These are phyloP conservation scores for Rhysida immarginata DNA, from an alignment of 1,140 invertebrate genomes.

Conservation along the genomic window DNA sequence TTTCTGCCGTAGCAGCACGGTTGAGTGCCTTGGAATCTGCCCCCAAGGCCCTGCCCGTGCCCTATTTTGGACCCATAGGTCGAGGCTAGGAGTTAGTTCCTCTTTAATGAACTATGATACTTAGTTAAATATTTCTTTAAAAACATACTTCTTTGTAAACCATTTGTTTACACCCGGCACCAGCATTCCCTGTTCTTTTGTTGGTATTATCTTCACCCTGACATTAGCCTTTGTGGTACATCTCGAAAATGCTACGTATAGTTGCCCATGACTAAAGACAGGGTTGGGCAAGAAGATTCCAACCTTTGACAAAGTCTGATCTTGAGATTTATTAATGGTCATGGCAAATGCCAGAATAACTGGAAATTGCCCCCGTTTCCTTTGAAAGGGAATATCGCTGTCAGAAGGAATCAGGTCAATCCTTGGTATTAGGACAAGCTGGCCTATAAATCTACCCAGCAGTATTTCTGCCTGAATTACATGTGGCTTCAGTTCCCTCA, in stretches of 20 bases:
- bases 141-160: no score
- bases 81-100: no score
- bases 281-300: conserved; percentile 12
- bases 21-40: no score
- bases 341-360: conserved; percentile 15
- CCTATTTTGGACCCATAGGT: no score
- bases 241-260: background rate
- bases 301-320: conserved; percentile 14
- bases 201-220: no score
- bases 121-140: no score
- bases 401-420: conserved; percentile 29
- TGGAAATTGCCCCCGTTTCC: conserved; percentile 14
- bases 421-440: conserved; percentile 29
- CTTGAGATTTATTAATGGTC: conserved; percentile 19
- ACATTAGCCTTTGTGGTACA: no score
- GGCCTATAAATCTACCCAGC: conserved; percentile 28
- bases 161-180: no score
- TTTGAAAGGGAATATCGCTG: conserved; percentile 16
- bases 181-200: no score
- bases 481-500: conserved; percentile 28
- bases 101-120: no score
- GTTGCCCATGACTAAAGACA: conserved; percentile 1
- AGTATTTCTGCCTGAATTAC: conserved; percentile 29
- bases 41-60: no score
- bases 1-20: no score